Conservation (phyloP, 2,888 invertebrate genomes). For the Sphaeridia pumilis region DNA sequence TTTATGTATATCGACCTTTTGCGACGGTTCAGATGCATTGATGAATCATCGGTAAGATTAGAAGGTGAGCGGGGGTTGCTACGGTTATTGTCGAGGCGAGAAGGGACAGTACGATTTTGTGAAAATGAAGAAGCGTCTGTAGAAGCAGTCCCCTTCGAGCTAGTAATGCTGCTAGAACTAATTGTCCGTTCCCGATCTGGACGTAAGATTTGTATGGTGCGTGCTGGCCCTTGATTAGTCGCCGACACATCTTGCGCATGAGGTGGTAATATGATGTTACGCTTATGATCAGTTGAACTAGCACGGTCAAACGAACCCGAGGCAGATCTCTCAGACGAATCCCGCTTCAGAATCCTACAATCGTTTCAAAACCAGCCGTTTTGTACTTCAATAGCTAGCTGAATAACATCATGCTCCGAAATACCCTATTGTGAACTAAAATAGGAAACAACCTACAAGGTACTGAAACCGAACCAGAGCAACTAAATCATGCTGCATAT, state of each 20-base stretch:
- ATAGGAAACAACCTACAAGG: no score
- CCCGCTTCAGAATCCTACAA: background rate
- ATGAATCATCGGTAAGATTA: conserved; percentile 8
- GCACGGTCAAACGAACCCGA: no score
- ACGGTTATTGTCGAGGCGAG: no score
- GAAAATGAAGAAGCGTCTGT: conserved; percentile 6
- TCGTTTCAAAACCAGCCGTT: background rate
- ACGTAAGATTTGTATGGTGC: conserved; percentile 1
- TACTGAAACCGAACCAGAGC: background rate
- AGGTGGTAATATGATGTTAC: no score
- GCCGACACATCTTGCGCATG: background rate
- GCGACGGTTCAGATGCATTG: conserved; percentile 8
- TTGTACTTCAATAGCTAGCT: no score
- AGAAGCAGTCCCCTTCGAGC: conserved; percentile 2
- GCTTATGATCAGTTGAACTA: no score
- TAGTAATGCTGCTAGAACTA: conserved; percentile 7
- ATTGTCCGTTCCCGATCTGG: conserved; percentile 6
- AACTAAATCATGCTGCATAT: background rate
- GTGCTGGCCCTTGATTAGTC: background rate
- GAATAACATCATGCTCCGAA: no score
- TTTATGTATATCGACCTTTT: conserved; percentile 8
- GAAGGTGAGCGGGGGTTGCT: no score
- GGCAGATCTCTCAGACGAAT: background rate
- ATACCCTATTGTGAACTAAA: no score
- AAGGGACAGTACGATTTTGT: conserved; percentile 3